Percentiles rank a stretch among this genome's conserved stretches.
phyloP scores from a whole-genome alignment of 2,888 invertebrate genomes.

The Perdita meconis region DNA sequence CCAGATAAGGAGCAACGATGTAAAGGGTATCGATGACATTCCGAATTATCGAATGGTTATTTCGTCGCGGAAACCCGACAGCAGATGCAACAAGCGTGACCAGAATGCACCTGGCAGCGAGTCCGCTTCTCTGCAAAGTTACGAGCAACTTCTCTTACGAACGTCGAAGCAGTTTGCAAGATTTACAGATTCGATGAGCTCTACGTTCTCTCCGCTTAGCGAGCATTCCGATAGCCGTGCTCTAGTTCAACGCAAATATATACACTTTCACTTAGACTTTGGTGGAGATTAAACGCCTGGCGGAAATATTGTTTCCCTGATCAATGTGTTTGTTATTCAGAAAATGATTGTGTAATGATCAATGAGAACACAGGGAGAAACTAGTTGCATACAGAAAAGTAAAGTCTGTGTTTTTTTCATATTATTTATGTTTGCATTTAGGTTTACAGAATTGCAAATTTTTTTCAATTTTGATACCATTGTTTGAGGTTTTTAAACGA shows the following conservation, averaged over 20 bases:
- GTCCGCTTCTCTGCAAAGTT: constrained; percentile 45
- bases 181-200: constrained; percentile 21
- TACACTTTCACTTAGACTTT: constrained; percentile 20
- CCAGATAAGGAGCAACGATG: neutral
- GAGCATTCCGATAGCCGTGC: neutral
- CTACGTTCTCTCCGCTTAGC: constrained; percentile 8
- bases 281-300: neutral
- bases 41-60: constrained; percentile 15
- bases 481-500: too few relatives aligned
- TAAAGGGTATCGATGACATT: neutral
- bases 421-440: too few relatives aligned
- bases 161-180: constrained; percentile 40
- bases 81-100: constrained; percentile 25
- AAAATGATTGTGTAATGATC: too few relatives aligned
- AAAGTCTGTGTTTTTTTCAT: too few relatives aligned
- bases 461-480: too few relatives aligned
- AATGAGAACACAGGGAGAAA: too few relatives aligned
- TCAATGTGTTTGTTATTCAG: too few relatives aligned
- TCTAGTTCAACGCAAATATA: neutral
- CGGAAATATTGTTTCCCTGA: too few relatives aligned
- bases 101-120: constrained; percentile 13
- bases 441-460: too few relatives aligned
- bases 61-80: constrained; percentile 14
- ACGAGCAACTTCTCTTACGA: constrained; percentile 44
- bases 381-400: too few relatives aligned